Evolutionary conservation across 2,113 vertebrate genomes (phyloP).

Genomic region (Chunga burmeisteri): DNA sequence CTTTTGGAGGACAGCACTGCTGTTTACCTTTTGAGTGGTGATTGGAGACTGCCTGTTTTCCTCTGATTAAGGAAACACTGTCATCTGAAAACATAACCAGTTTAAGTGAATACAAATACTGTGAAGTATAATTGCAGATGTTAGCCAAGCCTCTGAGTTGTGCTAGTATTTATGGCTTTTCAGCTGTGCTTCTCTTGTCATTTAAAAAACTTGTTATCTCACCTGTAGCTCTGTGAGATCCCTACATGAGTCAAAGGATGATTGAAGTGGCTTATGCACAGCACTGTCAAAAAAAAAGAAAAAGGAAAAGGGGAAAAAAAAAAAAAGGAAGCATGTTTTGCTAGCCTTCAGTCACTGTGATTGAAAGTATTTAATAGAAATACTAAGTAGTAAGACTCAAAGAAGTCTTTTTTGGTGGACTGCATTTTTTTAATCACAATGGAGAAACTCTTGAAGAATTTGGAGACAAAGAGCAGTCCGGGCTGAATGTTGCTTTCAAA

Average conservation of each 20-base stretch:
- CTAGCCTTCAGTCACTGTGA: not conserved
- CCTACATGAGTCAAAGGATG: not conserved
- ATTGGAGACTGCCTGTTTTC: not conserved
- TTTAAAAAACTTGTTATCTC: not conserved
- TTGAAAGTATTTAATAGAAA: not conserved
- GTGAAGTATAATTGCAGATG: not conserved
- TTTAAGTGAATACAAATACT: not conserved
- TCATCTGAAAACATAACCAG: not conserved
- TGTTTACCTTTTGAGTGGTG: not conserved
- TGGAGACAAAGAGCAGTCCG: not conserved
- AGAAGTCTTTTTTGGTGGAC: not conserved
- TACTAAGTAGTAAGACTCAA: not conserved
- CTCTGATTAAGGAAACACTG: not conserved
- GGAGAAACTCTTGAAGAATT: not conserved
- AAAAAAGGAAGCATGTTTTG: not conserved
- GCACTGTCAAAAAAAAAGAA: not conserved
- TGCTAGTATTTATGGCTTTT: not conserved
- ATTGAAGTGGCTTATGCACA: not conserved
- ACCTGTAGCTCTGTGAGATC: not conserved
- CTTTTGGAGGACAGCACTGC: not conserved
- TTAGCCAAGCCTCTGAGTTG: rapidly evolving
- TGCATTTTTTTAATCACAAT: not conserved
- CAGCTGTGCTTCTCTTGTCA: not conserved
- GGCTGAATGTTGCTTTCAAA: not conserved
- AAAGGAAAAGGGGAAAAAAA: too few relatives aligned